Evolutionary conservation across 1,140 invertebrate species (phyloP).

Genomic region (Drosophila mayri): DNA sequence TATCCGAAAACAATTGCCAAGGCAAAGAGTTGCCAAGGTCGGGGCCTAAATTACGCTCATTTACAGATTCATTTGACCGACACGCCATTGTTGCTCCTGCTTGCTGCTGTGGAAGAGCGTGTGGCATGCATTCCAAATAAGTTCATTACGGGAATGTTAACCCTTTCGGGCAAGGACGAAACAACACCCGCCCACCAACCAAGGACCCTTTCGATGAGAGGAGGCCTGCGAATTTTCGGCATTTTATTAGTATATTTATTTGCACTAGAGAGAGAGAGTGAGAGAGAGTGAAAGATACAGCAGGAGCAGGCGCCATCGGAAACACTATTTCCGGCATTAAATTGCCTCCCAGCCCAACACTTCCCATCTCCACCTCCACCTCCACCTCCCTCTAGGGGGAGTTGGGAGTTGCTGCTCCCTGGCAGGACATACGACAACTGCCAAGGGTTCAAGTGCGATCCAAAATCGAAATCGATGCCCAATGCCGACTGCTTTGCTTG

Average conservation of each 20-base stretch:
- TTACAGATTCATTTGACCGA: constrained; percentile 67
- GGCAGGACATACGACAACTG: constrained; percentile 20
- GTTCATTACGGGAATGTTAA: constrained; percentile 69
- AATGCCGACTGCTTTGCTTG: constrained; percentile 4
- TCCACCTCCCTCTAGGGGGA: not conserved
- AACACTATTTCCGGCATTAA: constrained; percentile 73
- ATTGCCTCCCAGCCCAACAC: constrained; percentile 32
- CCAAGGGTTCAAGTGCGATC: constrained; percentile 18
- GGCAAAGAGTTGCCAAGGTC: constrained; percentile 59
- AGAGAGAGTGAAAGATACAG: not conserved
- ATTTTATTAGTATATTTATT: constrained; percentile 76
- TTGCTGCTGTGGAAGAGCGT: constrained; percentile 46
- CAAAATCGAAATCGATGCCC: constrained; percentile 5
- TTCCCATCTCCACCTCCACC: not conserved
- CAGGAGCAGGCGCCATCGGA: constrained; percentile 34
- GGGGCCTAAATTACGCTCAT: constrained; percentile 68
- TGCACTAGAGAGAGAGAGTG: constrained; percentile 30
- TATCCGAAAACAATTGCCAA: constrained; percentile 38
- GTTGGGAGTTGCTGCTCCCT: not conserved
- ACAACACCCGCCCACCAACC: not conserved
- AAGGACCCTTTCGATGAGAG: not conserved
- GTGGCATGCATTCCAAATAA: constrained; percentile 75
- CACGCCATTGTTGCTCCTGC: constrained; percentile 35
- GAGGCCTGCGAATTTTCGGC: constrained; percentile 42
- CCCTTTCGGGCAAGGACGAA: constrained; percentile 30